These are phyloP conservation scores for Neopipo cinnamomea DNA, from an alignment of 2,113 vertebrate species.

Conservation along the genomic window DNA sequence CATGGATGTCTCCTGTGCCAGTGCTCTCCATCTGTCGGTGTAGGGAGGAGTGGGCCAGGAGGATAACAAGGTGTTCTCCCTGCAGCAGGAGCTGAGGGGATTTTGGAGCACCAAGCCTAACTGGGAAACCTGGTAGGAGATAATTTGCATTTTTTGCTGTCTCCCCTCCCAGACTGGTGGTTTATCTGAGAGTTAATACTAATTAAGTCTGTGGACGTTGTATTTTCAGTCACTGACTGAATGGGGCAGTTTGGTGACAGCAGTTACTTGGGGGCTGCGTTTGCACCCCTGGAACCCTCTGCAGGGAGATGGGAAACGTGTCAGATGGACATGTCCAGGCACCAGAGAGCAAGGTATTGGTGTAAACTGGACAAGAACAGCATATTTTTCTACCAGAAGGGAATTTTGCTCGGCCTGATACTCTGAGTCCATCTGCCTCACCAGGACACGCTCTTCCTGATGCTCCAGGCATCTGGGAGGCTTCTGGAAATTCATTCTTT, in stretches of 20 bases:
- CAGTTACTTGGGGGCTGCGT: not conserved
- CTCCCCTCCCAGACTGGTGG: not conserved
- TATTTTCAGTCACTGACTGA: not conserved
- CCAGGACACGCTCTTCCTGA: not conserved
- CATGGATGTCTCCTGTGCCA: not conserved
- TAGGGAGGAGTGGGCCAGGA: not conserved
- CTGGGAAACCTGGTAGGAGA: not conserved
- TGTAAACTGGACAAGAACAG: not conserved
- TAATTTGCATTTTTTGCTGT: not conserved
- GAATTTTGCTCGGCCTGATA: not conserved
- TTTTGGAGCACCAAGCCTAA: not conserved
- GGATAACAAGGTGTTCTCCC: not conserved
- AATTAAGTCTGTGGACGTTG: not conserved
- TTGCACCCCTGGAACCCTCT: not conserved
- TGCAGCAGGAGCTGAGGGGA: not conserved
- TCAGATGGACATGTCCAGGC: not conserved
- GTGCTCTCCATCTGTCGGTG: constrained; percentile 29
- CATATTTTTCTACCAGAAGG: not conserved
- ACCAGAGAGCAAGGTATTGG: not conserved
- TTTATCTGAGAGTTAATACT: not conserved
- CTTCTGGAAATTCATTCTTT: not conserved
- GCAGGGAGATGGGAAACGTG: not conserved
- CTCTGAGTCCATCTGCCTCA: not conserved
- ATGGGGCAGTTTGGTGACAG: not conserved
- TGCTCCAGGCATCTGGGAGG: not conserved